Conservation (phyloP, 2,888 invertebrate genomes). For the Corbicula japonica region DNA sequence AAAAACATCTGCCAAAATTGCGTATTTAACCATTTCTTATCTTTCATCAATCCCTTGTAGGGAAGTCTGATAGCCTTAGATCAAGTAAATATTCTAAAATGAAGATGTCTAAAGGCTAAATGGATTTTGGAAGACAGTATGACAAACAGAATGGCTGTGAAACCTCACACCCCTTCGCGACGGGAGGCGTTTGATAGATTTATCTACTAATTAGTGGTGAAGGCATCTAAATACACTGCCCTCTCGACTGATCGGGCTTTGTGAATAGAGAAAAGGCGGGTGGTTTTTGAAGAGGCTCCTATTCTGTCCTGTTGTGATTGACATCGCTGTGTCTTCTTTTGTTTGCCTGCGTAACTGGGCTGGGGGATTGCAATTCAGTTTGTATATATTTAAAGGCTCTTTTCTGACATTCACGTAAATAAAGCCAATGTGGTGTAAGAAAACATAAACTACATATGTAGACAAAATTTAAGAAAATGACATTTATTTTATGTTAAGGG, state of each 20-base stretch:
- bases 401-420: background rate
- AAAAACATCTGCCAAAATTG: too few species aligned
- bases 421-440: too few species aligned
- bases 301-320: slow-evolving; percentile 31
- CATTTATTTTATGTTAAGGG: too few species aligned
- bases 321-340: slow-evolving; percentile 30
- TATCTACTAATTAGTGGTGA: slow-evolving; percentile 56
- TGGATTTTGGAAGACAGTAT: slow-evolving; percentile 4
- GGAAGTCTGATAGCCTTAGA: slow-evolving; percentile 1
- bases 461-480: too few species aligned
- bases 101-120: slow-evolving; percentile 16
- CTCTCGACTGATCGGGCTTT: slow-evolving; percentile 6
- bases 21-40: too few species aligned
- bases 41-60: too few species aligned
- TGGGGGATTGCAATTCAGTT: background rate
- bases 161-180: slow-evolving; percentile 53
- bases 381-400: slow-evolving; percentile 1
- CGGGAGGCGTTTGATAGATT: slow-evolving; percentile 56
- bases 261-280: slow-evolving; percentile 24
- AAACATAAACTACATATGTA: too few species aligned
- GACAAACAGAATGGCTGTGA: slow-evolving; percentile 48
- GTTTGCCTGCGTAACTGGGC: slow-evolving; percentile 10
- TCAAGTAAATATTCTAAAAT: slow-evolving; percentile 28
- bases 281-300: slow-evolving; percentile 14
- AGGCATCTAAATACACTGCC: slow-evolving; percentile 38